Conservation (phyloP, 1,140 invertebrate genomes). For the Drosophila punjabiensis region DNA sequence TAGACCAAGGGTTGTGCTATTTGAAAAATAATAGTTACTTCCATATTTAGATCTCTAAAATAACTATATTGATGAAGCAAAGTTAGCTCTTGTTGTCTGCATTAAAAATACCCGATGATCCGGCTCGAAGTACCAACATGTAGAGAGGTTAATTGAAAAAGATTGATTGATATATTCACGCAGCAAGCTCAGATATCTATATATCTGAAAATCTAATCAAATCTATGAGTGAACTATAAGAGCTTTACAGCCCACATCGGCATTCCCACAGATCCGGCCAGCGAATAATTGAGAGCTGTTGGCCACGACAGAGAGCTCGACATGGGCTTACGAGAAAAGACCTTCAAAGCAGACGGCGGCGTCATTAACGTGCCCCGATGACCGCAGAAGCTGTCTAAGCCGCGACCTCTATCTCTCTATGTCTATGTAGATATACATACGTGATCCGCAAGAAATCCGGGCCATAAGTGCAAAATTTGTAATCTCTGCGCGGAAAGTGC, state of each 20-base stretch:
- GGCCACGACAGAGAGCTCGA: slow-evolving; percentile 21
- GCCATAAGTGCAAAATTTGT: slow-evolving; percentile 81
- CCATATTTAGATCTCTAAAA: not conserved
- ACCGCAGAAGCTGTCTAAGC: slow-evolving; percentile 76
- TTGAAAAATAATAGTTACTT: not conserved
- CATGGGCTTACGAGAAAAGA: slow-evolving; percentile 66
- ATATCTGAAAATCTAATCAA: too few relatives aligned
- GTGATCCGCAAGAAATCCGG: slow-evolving; percentile 53
- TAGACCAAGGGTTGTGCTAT: too few relatives aligned
- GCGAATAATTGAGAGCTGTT: slow-evolving; percentile 41
- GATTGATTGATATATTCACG: too few relatives aligned
- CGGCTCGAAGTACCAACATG: not conserved
- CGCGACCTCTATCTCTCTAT: slow-evolving; percentile 20
- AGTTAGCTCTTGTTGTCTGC: not conserved
- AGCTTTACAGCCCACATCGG: not conserved
- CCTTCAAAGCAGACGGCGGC: slow-evolving; percentile 73
- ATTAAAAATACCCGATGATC: too few relatives aligned
- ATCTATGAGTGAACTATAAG: not conserved
- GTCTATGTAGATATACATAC: slow-evolving; percentile 24
- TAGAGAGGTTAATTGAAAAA: not conserved
- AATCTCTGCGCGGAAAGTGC: slow-evolving; percentile 70
- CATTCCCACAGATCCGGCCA: slow-evolving; percentile 12
- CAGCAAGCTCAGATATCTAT: too few relatives aligned
- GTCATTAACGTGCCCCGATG: slow-evolving; percentile 72
- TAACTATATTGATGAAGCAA: not conserved